phyloP scores from a whole-genome alignment of 2,113 vertebrate species.

The Misgurnus anguillicaudatus region DNA sequence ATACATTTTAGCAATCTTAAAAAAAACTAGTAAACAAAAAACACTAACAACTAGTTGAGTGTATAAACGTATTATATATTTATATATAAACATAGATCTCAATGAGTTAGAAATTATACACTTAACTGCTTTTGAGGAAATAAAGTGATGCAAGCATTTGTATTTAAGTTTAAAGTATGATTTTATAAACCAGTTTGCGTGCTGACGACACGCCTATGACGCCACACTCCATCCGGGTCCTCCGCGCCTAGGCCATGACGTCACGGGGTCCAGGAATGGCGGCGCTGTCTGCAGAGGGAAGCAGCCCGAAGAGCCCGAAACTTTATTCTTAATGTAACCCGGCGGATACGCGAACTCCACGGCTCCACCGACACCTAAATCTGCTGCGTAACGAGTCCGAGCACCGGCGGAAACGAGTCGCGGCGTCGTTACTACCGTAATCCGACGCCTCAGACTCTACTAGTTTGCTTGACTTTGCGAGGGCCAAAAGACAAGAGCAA shows the following conservation, averaged over 20 bases:
- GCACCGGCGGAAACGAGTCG: constrained; percentile 42
- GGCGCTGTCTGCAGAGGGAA: constrained; percentile 76
- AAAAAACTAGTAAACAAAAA: too few species aligned
- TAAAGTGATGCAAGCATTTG: too few species aligned
- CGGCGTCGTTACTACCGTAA: constrained; percentile 4
- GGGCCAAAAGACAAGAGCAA: constrained; percentile 54
- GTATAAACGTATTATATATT: too few species aligned
- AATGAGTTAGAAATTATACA: not conserved
- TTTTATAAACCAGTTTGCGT: not conserved
- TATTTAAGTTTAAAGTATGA: too few species aligned
- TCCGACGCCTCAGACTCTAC: constrained; percentile 8
- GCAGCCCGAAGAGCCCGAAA: constrained; percentile 75
- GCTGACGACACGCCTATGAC: not conserved
- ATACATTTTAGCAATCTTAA: too few species aligned
- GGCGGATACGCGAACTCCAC: constrained; percentile 40
- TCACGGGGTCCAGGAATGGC: constrained; percentile 74
- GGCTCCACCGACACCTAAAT: constrained; percentile 13
- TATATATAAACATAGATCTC: too few species aligned
- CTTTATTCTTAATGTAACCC: constrained; percentile 72
- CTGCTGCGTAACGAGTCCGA: constrained; percentile 49
- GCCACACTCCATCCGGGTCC: constrained; percentile 52
- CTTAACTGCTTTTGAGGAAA: not conserved
- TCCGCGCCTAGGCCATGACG: constrained; percentile 49
- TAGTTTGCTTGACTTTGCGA: constrained; percentile 55
- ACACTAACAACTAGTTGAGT: too few species aligned